Conservation (phyloP, 2,113 vertebrate genomes). For the Spilogale gracilis region DNA sequence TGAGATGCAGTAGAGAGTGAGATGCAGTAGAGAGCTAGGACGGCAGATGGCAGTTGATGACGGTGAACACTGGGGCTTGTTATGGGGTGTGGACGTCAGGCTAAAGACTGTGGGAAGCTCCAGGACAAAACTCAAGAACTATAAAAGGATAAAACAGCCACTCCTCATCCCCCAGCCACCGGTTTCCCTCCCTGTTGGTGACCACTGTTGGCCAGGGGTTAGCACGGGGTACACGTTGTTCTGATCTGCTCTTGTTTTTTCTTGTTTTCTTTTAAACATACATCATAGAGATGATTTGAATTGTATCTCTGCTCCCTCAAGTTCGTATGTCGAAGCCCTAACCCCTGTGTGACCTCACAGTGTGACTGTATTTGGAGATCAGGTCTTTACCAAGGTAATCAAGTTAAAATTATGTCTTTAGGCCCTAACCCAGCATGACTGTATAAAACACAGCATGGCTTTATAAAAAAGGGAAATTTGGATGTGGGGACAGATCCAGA, state of each 20-base stretch:
- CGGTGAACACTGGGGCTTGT: not conserved
- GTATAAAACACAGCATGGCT: not conserved
- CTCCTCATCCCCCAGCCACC: not conserved
- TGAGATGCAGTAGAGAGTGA: too few species aligned
- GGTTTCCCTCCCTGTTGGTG: not conserved
- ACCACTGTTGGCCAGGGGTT: not conserved
- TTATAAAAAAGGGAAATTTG: not conserved
- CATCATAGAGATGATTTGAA: not conserved
- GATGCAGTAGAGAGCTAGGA: not conserved
- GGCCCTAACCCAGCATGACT: not conserved
- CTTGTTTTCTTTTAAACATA: conserved; percentile 9
- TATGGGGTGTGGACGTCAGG: not conserved
- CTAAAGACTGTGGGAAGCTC: not conserved
- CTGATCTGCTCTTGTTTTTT: not conserved
- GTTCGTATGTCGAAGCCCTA: not conserved
- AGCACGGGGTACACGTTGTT: not conserved
- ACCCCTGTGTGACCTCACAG: not conserved
- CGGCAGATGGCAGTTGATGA: not conserved
- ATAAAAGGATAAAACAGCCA: too few species aligned
- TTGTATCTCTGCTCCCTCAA: not conserved
- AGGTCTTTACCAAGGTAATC: not conserved
- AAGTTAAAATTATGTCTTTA: not conserved
- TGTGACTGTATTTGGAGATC: not conserved
- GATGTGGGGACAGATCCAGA: not conserved
- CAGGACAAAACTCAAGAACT: not conserved